These are phyloP conservation scores for Lithophane socia DNA, from an alignment of 2,888 invertebrate species.

Conservation along the genomic window DNA sequence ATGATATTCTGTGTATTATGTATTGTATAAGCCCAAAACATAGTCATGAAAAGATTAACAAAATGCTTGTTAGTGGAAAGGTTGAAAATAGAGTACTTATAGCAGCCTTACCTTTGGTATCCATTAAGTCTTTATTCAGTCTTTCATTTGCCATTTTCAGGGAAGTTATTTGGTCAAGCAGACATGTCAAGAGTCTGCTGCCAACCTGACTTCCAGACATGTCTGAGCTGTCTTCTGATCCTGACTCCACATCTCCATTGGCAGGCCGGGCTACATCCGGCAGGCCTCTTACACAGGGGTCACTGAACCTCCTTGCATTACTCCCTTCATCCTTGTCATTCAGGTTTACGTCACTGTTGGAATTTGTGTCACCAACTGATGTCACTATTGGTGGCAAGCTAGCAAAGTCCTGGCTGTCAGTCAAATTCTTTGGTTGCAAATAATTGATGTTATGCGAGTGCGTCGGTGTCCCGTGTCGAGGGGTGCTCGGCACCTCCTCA, in stretches of 20 bases:
- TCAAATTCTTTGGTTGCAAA: slow-evolving; percentile 83
- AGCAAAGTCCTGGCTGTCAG: slow-evolving; percentile 90
- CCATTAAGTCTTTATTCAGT: slow-evolving; percentile 93
- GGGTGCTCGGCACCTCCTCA: slow-evolving; percentile 79
- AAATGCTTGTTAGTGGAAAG: background rate
- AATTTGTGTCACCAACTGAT: slow-evolving; percentile 87
- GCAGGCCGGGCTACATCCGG: slow-evolving; percentile 83
- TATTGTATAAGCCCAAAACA: background rate
- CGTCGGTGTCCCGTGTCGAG: slow-evolving; percentile 67
- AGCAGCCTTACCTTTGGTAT: slow-evolving; percentile 91
- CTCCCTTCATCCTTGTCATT: slow-evolving; percentile 89
- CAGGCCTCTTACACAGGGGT: slow-evolving; percentile 91
- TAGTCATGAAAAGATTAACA: background rate
- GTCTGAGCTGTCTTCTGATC: slow-evolving; percentile 89
- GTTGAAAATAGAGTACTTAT: background rate
- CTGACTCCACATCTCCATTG: slow-evolving; percentile 88
- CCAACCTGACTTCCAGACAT: slow-evolving; percentile 89
- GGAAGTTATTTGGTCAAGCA: slow-evolving; percentile 93
- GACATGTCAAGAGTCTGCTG: slow-evolving; percentile 90
- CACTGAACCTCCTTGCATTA: slow-evolving; percentile 92
- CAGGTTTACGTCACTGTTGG: slow-evolving; percentile 84
- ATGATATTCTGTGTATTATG: background rate
- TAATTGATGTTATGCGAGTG: slow-evolving; percentile 75
- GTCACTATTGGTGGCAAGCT: slow-evolving; percentile 94
- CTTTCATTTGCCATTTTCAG: slow-evolving; percentile 94